Evolutionary conservation across 1,140 invertebrate species (phyloP), one percentile per base, ranked within the genome.

Genomic region (Melipona quadrifasciata): DNA sequence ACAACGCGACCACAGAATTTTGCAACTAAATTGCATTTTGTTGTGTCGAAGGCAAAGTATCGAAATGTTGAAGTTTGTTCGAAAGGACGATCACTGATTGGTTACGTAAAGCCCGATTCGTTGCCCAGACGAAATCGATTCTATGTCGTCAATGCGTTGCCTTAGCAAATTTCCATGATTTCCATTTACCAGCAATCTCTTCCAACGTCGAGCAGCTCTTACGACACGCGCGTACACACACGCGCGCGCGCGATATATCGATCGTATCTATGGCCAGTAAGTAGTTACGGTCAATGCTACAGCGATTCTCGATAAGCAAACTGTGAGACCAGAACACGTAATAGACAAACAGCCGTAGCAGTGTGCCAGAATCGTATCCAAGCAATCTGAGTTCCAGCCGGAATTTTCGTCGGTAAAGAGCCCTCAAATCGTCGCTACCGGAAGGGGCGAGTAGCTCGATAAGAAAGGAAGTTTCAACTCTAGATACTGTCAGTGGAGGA

Each of bases 261-360:
- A 24, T 11, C 19, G n/a, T 24, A 19, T 78, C 64, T 39, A 65
- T 17, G 39, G 21, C 34, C 4, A 17, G 24, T 70, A 39, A 79
- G 76, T 64, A 71, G 82, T 83, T 79, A 64, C 47, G 67, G 34
- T 64, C 17, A 39, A 55, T 57, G 64, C 10, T 34, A 31, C 16
- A 31, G 31, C n/a, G 51, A 51, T 65, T 21, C 70, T 74, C 83
- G 83, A 58, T 80, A 73, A 68, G 19, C 70, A 80, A 67, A 80
- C 77, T 55, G 24, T 47, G 39, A 71, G 31, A 47, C 24, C 24
- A 17, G 65, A 58, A 65, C 57, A 65, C 53, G 19, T 80, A 73
- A 80, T 80, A 27, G 70, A 80, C 51, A 61, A 39, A 65, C 67
- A 57, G 51, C 21, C 55, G 58, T 16, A 19, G 27, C n/a, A 53